Conservation (phyloP, 1,140 invertebrate species). For the Drosophila sucinea region DNA sequence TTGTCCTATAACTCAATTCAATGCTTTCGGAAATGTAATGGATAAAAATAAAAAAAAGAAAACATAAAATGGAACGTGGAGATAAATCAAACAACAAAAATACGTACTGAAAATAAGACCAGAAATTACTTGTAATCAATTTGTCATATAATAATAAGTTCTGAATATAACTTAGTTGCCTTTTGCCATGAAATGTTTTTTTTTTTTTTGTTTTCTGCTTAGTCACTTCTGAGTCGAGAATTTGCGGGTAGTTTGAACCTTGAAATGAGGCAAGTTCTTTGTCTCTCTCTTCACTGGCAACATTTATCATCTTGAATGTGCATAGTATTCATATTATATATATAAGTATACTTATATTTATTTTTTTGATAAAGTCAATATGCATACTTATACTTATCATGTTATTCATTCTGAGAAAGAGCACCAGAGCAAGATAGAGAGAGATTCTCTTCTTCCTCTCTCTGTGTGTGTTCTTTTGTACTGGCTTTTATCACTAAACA, state of each 20-base stretch:
- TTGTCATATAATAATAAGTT: constrained; percentile 50
- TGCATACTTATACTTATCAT: constrained; percentile 13
- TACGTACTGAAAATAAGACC: constrained; percentile 56
- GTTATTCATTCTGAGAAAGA: constrained; percentile 1
- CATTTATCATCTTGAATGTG: constrained; percentile 7
- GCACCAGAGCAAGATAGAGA: neutral
- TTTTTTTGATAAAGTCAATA: constrained; percentile 12
- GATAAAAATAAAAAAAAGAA: constrained; percentile 45
- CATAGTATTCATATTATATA: constrained; percentile 11
- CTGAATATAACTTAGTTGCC: constrained; percentile 9
- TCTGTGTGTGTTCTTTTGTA: neutral
- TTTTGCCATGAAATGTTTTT: neutral
- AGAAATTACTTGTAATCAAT: constrained; percentile 60
- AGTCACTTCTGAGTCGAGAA: constrained; percentile 2
- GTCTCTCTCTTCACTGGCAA: neutral
- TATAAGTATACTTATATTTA: neutral
- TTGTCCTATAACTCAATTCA: constrained; percentile 52
- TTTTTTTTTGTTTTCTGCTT: neutral
- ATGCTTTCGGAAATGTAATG: constrained; percentile 46
- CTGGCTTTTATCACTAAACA: constrained; percentile 22
- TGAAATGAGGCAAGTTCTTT: constrained; percentile 11
- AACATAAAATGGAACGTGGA: constrained; percentile 15
- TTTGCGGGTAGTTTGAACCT: constrained; percentile 5
- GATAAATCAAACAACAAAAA: constrained; percentile 52
- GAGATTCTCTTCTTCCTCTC: neutral